Evolutionary conservation across 2,797 vertebrate genomes (phyloP).

Genomic region (Sarcoramphus papa): DNA sequence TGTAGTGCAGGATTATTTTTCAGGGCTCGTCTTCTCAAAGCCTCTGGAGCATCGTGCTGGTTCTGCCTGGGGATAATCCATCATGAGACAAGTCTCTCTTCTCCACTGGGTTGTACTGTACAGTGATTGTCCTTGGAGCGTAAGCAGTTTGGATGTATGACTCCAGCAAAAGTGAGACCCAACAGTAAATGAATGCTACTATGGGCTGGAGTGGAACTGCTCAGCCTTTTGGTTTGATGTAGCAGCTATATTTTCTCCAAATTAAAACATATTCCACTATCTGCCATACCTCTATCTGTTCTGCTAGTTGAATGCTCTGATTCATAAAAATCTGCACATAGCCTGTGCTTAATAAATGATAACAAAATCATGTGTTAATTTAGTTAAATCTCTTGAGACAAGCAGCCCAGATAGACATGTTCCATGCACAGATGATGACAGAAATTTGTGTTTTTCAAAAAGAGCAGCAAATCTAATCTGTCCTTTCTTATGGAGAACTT

Average conservation of each 20-base stretch:
- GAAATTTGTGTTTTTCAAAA: neutral
- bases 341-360: neutral
- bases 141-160: neutral
- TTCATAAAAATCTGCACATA: neutral
- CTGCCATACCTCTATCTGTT: neutral
- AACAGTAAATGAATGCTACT: neutral
- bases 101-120: neutral
- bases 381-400: neutral
- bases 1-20: neutral
- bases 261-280: neutral
- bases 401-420: neutral
- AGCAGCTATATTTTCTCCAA: neutral
- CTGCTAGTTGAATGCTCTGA: neutral
- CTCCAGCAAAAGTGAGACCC: neutral
- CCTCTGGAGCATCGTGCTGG: accelerated
- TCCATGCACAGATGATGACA: neutral
- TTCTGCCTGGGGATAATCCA: neutral
- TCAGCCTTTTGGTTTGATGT: neutral
- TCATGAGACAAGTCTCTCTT: neutral
- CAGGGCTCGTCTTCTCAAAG: neutral
- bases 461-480: neutral
- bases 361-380: neutral
- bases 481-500: neutral
- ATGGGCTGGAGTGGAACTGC: neutral
- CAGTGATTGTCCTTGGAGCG: neutral